Conservation (phyloP, 1,140 invertebrate species). For the Papilio polyxenes region DNA sequence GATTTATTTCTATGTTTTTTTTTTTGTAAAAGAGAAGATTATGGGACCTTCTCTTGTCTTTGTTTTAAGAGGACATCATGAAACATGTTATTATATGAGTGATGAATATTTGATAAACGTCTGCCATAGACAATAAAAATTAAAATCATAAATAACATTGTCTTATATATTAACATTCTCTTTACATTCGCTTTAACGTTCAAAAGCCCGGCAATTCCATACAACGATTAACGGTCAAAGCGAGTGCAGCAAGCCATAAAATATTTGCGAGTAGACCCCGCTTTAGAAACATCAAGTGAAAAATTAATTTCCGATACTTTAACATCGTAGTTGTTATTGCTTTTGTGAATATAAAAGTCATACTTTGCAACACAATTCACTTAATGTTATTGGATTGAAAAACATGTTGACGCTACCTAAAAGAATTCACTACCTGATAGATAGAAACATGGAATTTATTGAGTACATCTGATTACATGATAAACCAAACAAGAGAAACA, state of each 20-base stretch:
- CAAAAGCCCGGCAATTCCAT: slow-evolving; percentile 26
- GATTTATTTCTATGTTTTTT: no score
- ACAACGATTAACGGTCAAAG: slow-evolving; percentile 36
- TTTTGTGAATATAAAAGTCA: slow-evolving; percentile 4
- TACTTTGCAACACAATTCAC: slow-evolving; percentile 8
- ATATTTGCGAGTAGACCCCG: slow-evolving; percentile 28
- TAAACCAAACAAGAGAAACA: no score
- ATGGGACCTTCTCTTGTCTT: no score
- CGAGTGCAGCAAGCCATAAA: slow-evolving; percentile 31
- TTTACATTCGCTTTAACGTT: slow-evolving; percentile 24
- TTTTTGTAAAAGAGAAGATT: no score
- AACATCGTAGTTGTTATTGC: background rate
- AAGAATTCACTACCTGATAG: background rate
- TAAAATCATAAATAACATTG: slow-evolving; percentile 14
- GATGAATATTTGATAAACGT: no score
- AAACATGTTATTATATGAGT: no score
- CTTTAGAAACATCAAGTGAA: slow-evolving; percentile 22
- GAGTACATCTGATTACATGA: no score
- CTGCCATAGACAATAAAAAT: background rate
- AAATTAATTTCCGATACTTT: slow-evolving; percentile 26
- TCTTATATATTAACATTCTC: slow-evolving; percentile 28
- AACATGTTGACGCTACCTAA: background rate
- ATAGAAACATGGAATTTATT: background rate
- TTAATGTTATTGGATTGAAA: background rate
- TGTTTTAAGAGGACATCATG: no score